Evolutionary conservation across 2,113 vertebrate genomes (phyloP).

Genomic region (Campylomormyrus tamandua): DNA sequence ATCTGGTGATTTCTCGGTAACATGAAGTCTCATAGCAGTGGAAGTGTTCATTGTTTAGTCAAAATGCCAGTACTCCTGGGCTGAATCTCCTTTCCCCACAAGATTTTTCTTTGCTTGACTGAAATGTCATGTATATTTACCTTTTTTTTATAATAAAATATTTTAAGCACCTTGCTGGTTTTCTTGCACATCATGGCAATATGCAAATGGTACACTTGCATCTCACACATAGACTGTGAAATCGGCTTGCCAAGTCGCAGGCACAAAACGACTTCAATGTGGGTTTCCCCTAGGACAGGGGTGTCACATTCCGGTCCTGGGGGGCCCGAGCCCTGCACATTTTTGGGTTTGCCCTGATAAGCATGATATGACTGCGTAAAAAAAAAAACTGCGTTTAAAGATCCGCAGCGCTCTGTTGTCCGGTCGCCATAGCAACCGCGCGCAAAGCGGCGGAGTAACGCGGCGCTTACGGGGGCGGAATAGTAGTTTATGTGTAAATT

Average conservation of each 20-base stretch:
- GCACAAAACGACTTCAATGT: background rate
- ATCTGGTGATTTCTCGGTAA: background rate
- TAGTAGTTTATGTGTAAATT: background rate
- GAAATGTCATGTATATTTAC: background rate
- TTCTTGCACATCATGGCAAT: background rate
- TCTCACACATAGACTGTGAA: background rate
- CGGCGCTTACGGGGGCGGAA: background rate
- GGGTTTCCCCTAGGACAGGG: background rate
- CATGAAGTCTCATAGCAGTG: background rate
- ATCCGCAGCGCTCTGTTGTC: background rate
- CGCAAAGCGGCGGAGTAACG: background rate
- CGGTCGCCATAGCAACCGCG: background rate
- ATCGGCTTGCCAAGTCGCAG: background rate
- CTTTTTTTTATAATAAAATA: constrained; percentile 1
- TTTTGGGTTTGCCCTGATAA: background rate
- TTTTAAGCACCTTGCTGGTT: background rate
- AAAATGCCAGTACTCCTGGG: background rate
- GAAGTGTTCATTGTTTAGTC: background rate
- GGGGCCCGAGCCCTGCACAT: background rate
- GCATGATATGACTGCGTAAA: background rate
- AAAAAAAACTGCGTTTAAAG: background rate
- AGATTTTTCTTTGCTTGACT: background rate
- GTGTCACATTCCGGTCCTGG: background rate
- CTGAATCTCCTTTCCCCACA: background rate
- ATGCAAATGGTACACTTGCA: background rate